Base-by-base conservation (phyloP, 2,888 invertebrate species). In the Hybos culiciformis region DNA sequence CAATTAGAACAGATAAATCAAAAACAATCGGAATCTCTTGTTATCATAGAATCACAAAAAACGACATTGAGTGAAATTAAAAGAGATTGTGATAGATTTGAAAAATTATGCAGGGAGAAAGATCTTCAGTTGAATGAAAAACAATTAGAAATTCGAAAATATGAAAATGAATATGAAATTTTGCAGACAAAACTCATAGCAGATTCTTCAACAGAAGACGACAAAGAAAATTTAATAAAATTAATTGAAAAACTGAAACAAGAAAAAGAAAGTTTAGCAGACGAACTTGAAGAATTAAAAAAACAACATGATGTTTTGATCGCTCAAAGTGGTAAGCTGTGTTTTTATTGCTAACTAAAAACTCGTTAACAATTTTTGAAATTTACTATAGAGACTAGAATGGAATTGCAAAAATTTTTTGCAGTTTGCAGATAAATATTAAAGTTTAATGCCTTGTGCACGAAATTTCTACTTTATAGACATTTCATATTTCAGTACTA, bases 1-100 rank as follows among this genome's bases (percentile, higher is more conserved):
- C 58, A 61, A 34, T 45, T 56, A 20, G 53, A 51, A 14, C 46
- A 55, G 12, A 46, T 59, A 26, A 56, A 54, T 37, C 57, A 56
- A 38, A 55, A 59, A 46, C 56, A 58, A 42, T 51, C 52, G 0
- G 55, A 59, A 39, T 43, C 59, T 11, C 55, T 57, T 12, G 51
- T 50, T 14, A 51, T 57, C 4, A 46, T 58, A 39, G 54, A 57
- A 46, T 48, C 54, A 14, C 53, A 56, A 26, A 53, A 57, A 36
- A 41, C 51, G 4, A 49, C 46, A n/a, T 50, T 57, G 15, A 29
- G 49, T 1, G 54, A 56, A 3, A 41, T 45, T 4, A 51, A 56
- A 23, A 50, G 53, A 39, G 51, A 55, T 36, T 48, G 52, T 31
- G 56, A 61, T 47, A 42, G 52, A 19, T 46, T 58, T 17, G 51